Conservation (phyloP, 2,797 vertebrate genomes). For the Falco biarmicus region DNA sequence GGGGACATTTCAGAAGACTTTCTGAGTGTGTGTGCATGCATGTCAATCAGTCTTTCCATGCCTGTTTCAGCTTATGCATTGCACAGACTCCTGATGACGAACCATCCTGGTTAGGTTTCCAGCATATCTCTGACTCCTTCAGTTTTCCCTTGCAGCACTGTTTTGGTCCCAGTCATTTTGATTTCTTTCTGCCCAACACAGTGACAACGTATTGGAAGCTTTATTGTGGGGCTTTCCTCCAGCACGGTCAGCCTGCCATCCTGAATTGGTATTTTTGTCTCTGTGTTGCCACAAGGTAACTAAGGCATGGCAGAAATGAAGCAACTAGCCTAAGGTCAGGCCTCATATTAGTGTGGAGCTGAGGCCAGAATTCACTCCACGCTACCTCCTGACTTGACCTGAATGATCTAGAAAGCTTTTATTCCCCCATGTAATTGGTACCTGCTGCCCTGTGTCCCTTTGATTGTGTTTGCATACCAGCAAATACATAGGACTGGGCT, state of each 20-base stretch:
- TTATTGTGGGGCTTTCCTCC: neutral
- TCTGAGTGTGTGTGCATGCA: neutral
- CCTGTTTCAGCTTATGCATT: neutral
- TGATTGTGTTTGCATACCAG: neutral
- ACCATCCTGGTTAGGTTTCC: neutral
- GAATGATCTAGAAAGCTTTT: neutral
- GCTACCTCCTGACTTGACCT: neutral
- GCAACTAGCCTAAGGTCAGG: neutral
- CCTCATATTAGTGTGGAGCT: fast-evolving
- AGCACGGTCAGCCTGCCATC: neutral
- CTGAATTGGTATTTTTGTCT: neutral
- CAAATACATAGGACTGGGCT: neutral
- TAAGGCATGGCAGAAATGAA: neutral
- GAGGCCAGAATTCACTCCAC: neutral
- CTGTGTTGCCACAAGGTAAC: neutral
- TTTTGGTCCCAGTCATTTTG: neutral
- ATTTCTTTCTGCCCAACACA: neutral
- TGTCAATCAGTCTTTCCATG: neutral
- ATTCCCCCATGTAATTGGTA: neutral
- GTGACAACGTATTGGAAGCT: neutral
- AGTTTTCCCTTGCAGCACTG: neutral
- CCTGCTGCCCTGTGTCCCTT: neutral
- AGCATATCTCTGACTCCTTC: neutral
- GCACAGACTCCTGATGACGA: neutral
- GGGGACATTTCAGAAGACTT: neutral